Conservation (phyloP, 1,140 invertebrate species). For the Linepithema humile region DNA sequence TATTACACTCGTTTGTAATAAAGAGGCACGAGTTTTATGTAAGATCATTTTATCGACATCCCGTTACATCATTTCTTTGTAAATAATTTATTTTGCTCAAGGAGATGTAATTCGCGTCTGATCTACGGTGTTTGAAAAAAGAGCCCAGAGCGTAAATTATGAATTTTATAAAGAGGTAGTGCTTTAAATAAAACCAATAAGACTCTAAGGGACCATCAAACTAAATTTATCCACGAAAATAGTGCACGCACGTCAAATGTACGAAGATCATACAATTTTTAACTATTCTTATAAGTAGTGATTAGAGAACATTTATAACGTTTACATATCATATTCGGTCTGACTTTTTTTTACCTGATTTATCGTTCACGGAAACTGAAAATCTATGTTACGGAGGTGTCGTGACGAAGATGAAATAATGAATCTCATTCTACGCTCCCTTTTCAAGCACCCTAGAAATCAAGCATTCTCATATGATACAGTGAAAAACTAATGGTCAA, state of each 20-base stretch:
- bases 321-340: background rate
- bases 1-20: background rate
- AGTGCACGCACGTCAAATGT: background rate
- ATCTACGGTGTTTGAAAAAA: slow-evolving; percentile 50
- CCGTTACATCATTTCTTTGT: background rate
- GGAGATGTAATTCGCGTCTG: background rate
- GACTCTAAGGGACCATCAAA: slow-evolving; percentile 45
- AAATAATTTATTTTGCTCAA: slow-evolving; percentile 40
- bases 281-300: background rate
- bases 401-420: background rate
- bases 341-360: background rate
- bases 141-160: background rate
- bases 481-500: background rate
- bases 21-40: background rate
- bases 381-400: background rate
- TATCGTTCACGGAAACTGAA: background rate
- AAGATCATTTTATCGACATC: no score
- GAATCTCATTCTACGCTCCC: slow-evolving; percentile 24
- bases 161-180: background rate
- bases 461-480: background rate
- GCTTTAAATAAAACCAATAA: slow-evolving; percentile 16
- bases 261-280: slow-evolving; percentile 11
- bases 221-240: slow-evolving; percentile 26
- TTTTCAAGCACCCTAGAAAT: slow-evolving; percentile 50
- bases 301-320: background rate